Conservation (phyloP, 2,888 invertebrate genomes). For the Pyrgus malvae region DNA sequence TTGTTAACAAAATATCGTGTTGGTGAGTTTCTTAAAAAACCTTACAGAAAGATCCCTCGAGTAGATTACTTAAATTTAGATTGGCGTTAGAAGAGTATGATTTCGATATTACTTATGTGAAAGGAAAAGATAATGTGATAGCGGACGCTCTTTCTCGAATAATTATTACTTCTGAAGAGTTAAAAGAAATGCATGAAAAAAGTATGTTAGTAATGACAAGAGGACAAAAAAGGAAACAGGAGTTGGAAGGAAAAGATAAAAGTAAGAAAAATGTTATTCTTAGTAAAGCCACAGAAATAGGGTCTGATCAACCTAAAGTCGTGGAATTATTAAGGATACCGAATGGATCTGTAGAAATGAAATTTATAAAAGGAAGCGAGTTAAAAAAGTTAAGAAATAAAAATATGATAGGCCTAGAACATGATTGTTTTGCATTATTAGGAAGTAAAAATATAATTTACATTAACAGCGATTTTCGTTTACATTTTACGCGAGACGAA, state of each 20-base stretch:
- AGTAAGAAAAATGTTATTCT: not conserved
- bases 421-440: not conserved
- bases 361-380: conserved; percentile 16
- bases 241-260: not conserved
- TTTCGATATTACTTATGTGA: not conserved
- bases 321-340: conserved; percentile 33
- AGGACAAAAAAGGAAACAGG: not conserved
- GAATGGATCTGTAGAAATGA: conserved; percentile 27
- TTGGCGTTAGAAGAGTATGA: not conserved
- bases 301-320: conserved; percentile 29
- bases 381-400: conserved; percentile 7
- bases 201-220: not conserved
- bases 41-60: not conserved
- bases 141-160: not conserved
- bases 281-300: too few species aligned
- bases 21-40: too few species aligned
- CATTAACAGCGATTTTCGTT: conserved; percentile 31
- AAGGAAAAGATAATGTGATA: not conserved
- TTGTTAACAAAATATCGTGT: too few species aligned
- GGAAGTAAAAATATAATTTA: conserved; percentile 21
- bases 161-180: not conserved
- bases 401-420: not conserved
- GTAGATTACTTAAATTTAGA: not conserved
- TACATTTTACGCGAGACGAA: conserved; percentile 32
- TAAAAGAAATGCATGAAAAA: not conserved